Evolutionary conservation across 2,797 vertebrate genomes (phyloP).

Genomic region (Muscicapa striata): DNA sequence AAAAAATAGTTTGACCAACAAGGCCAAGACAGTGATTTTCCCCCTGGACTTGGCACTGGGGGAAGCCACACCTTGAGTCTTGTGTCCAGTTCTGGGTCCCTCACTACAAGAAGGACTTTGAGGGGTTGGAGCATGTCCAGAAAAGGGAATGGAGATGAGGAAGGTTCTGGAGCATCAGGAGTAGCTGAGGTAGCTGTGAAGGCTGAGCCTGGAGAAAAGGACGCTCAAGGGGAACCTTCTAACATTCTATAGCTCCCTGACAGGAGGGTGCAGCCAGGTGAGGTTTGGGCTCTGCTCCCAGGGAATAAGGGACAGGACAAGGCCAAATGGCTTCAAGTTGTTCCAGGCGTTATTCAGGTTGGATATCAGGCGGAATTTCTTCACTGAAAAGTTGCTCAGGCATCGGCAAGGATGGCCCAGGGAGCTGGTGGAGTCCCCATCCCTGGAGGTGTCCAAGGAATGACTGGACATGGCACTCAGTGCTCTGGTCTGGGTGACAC

Average conservation of each 20-base stretch:
- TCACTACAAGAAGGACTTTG: not conserved
- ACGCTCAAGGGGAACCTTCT: not conserved
- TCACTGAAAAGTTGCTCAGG: not conserved
- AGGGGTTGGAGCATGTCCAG: not conserved
- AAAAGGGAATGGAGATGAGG: rapidly evolving
- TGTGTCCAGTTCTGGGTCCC: not conserved
- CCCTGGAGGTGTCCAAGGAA: not conserved
- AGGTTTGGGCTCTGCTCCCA: rapidly evolving
- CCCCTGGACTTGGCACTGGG: too few species aligned
- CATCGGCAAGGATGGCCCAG: not conserved
- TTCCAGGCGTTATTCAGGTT: not conserved
- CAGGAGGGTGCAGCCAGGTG: not conserved
- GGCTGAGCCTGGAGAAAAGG: not conserved
- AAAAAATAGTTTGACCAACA: not conserved
- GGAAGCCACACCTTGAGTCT: not conserved
- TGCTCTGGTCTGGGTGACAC: not conserved
- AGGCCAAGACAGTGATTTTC: not conserved
- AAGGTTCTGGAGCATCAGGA: not conserved
- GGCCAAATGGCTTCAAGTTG: not conserved
- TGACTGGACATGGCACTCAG: rapidly evolving
- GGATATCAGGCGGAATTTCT: not conserved
- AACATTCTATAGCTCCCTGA: not conserved
- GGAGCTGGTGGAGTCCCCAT: not conserved
- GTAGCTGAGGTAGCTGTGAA: not conserved
- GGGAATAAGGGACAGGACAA: not conserved